Evolutionary conservation across 1,140 invertebrate species (phyloP), one percentile per base, ranked within the genome.

Genomic region (Cyclargus thomasi): DNA sequence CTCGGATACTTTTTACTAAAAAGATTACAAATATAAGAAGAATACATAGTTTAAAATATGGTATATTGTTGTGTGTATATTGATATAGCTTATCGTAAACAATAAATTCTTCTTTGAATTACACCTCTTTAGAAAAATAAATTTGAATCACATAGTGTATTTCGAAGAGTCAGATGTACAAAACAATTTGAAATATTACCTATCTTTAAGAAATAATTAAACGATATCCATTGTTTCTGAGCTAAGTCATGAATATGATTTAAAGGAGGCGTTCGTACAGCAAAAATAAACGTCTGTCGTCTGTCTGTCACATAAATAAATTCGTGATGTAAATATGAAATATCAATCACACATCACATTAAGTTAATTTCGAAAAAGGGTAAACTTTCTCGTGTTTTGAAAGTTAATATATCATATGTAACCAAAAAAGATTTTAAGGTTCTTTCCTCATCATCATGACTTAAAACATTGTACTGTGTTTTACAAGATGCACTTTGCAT

Each of bases 261-360:
- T 47, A 47, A 47, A 8, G 14, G 10, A 29, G 29, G 29, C 29
- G 29, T 47, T 47, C 39, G 14, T 47, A 47, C 39, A 47, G 6
- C 39, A 47, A 11, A 47, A 47, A 47, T 29, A 29, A 47, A 47
- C 14, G 39, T 47, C 39, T 47, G 39, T 47, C 39, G 39, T 47
- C 39, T 16, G 39, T 47, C 39, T 47, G 39, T 47, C 39, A 47
- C 39, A 47, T 47, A 47, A 47, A 47, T 47, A 14, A 47, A 1
- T 8, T 47, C 39, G 39, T 47, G 39, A 47, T 47, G 39, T 47
- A 47, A 47, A 47, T 47, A 59, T 59, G 55, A 59, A 21, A 59
- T 59, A 59, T 59, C 55, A 59, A 59, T 59, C 55, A 55, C n/a
- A 17, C n/a, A 55, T 55, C 53, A 59, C 20, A 20, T 59, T 17